These are phyloP conservation scores for Aplochiton taeniatus DNA, from an alignment of 2,797 vertebrate species.

Conservation along the genomic window DNA sequence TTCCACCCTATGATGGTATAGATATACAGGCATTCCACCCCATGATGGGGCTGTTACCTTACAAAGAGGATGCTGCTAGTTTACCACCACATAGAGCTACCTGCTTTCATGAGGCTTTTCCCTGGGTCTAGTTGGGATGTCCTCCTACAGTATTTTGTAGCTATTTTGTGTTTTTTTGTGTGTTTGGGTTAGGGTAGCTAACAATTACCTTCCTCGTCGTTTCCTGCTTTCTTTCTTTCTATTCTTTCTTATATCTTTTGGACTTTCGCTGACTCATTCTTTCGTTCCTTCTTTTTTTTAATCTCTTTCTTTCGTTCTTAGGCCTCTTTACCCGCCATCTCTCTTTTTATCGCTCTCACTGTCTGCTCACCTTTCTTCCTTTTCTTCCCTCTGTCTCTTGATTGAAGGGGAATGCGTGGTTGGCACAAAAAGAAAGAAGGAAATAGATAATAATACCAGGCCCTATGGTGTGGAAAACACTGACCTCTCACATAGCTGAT, in stretches of 20 bases:
- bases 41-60: too few relatives aligned
- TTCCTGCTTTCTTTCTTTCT: background rate
- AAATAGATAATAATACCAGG: conserved; percentile 62
- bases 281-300: conserved; percentile 7
- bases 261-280: background rate
- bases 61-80: too few relatives aligned
- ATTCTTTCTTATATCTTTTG: conserved; percentile 5
- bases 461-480: conserved; percentile 62
- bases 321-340: conserved; percentile 11
- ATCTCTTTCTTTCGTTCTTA: conserved; percentile 6
- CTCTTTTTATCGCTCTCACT: conserved; percentile 22
- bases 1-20: too few relatives aligned
- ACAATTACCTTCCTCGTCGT: conserved; percentile 1
- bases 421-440: conserved; percentile 55
- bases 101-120: too few relatives aligned
- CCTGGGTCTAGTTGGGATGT: too few relatives aligned
- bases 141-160: too few relatives aligned
- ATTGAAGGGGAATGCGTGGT: conserved; percentile 62
- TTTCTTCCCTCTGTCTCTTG: conserved; percentile 37
- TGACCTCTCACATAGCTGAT: conserved; percentile 60
- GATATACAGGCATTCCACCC: too few relatives aligned
- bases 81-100: too few relatives aligned
- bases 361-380: conserved; percentile 16
- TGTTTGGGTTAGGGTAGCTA: too few relatives aligned
- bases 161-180: too few relatives aligned